Conservation (phyloP, 2,113 vertebrate species). For the Eulacestoma nigropectus region DNA sequence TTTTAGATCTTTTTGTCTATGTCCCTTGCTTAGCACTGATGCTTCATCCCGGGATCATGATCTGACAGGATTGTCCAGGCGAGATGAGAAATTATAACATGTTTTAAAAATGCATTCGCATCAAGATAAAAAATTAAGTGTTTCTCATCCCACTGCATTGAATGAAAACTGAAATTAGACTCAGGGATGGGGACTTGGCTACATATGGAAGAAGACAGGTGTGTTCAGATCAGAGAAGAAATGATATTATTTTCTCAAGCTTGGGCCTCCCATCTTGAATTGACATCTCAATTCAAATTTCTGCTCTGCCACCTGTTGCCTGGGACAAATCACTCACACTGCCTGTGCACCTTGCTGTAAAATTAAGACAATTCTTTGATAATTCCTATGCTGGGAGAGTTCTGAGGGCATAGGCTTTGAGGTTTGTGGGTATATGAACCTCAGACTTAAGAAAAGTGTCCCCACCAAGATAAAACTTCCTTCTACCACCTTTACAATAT, state of each 20-base stretch:
- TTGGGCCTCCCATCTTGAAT: not conserved
- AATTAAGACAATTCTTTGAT: not conserved
- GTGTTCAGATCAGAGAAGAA: not conserved
- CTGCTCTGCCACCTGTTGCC: not conserved
- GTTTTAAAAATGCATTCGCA: not conserved
- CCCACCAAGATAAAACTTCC: not conserved
- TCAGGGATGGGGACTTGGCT: not conserved
- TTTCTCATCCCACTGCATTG: not conserved
- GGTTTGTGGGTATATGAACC: not conserved
- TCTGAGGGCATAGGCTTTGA: not conserved
- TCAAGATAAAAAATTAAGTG: not conserved
- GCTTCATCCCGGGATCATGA: not conserved
- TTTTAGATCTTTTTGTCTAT: not conserved
- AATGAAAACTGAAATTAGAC: not conserved
- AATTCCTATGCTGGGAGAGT: not conserved
- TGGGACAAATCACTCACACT: accelerated
- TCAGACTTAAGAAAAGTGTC: not conserved
- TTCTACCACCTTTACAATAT: not conserved
- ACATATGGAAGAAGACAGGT: not conserved
- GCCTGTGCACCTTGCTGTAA: not conserved
- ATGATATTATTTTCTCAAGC: not conserved
- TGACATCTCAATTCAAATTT: not conserved
- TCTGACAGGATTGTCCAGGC: not conserved
- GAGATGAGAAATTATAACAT: not conserved
- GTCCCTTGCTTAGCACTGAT: not conserved